Conservation (phyloP, 2,113 vertebrate genomes). For the Struthidea cinerea region DNA sequence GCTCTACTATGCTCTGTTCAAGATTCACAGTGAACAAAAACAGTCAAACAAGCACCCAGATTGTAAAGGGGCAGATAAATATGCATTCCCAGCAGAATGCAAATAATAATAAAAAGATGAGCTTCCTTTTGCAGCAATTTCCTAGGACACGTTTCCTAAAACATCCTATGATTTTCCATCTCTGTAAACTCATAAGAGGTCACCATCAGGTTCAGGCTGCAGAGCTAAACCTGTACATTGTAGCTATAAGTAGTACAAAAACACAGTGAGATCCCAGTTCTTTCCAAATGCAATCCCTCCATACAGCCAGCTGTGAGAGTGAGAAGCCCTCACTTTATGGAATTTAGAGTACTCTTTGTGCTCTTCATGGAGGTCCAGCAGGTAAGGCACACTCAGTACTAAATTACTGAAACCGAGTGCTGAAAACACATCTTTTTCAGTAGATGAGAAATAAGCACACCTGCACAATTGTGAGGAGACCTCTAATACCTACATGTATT, state of each 20-base stretch:
- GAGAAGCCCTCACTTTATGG: background rate
- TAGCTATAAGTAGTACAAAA: background rate
- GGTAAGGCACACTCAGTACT: background rate
- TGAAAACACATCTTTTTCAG: background rate
- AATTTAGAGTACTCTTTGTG: background rate
- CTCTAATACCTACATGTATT: background rate
- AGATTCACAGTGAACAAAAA: background rate
- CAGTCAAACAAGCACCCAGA: background rate
- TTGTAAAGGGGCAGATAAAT: background rate
- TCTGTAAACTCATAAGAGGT: background rate
- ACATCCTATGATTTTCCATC: background rate
- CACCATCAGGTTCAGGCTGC: background rate
- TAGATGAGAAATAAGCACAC: background rate
- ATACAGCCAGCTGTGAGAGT: background rate
- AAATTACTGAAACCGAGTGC: accelerated
- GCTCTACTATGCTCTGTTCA: background rate
- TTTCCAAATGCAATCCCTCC: background rate
- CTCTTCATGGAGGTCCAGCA: background rate
- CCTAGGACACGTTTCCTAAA: background rate
- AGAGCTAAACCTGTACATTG: background rate
- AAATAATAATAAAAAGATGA: background rate
- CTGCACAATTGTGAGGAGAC: background rate
- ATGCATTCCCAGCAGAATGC: background rate
- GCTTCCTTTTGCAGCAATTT: background rate
- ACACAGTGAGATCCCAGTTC: background rate